These are phyloP conservation scores for Sycophila sp. DNA, from an alignment of 1,140 invertebrate genomes.

Conservation along the genomic window DNA sequence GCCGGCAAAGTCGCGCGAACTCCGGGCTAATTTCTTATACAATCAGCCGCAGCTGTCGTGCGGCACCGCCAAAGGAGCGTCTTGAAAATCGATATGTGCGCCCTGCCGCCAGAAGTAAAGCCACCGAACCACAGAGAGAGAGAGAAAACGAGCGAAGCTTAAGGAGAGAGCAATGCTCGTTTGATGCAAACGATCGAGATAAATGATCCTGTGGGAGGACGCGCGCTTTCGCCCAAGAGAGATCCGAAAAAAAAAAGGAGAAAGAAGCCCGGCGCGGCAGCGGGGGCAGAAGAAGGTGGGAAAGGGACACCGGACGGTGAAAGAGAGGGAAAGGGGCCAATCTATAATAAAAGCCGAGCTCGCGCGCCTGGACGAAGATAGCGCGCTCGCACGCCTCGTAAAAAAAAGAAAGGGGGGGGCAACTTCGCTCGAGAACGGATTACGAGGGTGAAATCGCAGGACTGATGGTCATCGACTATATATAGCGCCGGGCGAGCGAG, in stretches of 20 bases:
- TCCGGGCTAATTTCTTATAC: constrained; percentile 16
- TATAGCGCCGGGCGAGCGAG: not conserved
- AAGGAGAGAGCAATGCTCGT: constrained; percentile 26
- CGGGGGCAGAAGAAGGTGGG: not conserved
- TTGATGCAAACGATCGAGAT: constrained; percentile 62
- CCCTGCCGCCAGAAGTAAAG: not conserved
- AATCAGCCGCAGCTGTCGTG: constrained; percentile 6
- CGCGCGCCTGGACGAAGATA: not conserved
- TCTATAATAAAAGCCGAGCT: constrained; percentile 35
- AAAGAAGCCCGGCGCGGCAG: not conserved
- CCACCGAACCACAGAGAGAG: too few relatives aligned
- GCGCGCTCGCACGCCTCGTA: constrained; percentile 51
- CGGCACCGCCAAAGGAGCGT: not conserved
- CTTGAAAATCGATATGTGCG: constrained; percentile 1
- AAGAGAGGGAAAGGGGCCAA: constrained; percentile 16
- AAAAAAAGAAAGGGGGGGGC: constrained; percentile 60
- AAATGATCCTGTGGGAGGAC: constrained; percentile 50
- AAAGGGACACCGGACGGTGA: not conserved
- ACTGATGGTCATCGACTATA: constrained; percentile 47
- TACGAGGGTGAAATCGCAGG: constrained; percentile 62
- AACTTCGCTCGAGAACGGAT: constrained; percentile 64
- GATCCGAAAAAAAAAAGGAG: constrained; percentile 37
- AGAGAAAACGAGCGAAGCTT: not conserved
- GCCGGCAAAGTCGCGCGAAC: not conserved
- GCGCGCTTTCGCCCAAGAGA: constrained; percentile 24